A percentile compares a stretch with the other conserved stretches of the same genome.
Evolutionary conservation across 92 coral and sea anemone species (phyloP).

Genomic region (Phenganax marumi): DNA sequence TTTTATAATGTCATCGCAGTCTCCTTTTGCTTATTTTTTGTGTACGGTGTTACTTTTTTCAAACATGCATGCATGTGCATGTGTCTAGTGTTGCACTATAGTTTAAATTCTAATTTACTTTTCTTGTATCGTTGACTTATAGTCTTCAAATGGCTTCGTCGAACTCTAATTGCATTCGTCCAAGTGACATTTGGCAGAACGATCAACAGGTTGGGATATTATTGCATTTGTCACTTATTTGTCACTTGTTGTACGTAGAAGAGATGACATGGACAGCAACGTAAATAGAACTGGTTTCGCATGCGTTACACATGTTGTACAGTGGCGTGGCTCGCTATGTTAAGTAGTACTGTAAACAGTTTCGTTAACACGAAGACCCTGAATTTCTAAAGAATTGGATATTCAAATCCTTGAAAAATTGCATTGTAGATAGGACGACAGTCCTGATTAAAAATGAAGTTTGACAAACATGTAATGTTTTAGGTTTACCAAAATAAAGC

Average conservation of each 20-base stretch:
- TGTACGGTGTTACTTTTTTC: background rate
- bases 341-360: too few species aligned
- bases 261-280: background rate
- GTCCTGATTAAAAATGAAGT: too few species aligned
- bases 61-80: background rate
- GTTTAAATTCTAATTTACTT: background rate
- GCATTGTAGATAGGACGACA: too few species aligned
- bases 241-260: background rate
- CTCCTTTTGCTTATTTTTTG: background rate
- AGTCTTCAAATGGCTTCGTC: constrained; percentile 94
- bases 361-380: too few species aligned
- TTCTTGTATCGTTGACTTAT: background rate
- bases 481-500: too few species aligned
- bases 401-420: too few species aligned
- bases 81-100: too few species aligned
- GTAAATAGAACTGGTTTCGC: too few species aligned
- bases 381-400: too few species aligned
- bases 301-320: too few species aligned
- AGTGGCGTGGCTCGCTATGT: too few species aligned
- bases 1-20: background rate
- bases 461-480: too few species aligned
- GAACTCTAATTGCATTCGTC: constrained; percentile 88
- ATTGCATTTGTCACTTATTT: background rate
- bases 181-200: constrained; percentile 98
- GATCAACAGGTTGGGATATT: constrained; percentile 81